Percentiles rank a stretch among this genome's conserved stretches.
These are phyloP conservation scores for Molanna angustata DNA, from an alignment of 2,888 invertebrate genomes.

Conservation along the genomic window DNA sequence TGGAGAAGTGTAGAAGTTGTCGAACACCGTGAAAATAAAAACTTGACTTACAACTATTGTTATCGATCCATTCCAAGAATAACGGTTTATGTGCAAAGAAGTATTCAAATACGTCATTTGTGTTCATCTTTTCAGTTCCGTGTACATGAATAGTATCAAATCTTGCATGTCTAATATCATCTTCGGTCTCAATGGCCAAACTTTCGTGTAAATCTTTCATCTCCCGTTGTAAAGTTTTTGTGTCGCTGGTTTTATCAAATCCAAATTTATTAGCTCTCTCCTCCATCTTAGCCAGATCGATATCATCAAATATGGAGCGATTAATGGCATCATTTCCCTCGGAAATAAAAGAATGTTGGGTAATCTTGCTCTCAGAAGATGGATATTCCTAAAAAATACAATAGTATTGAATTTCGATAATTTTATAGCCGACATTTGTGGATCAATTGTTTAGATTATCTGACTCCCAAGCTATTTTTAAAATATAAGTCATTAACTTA, in stretches of 20 bases:
- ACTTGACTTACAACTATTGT: slow-evolving; percentile 67
- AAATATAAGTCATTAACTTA: no score
- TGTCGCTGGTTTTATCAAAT: slow-evolving; percentile 16
- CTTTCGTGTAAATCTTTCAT: slow-evolving; percentile 50
- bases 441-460: no score
- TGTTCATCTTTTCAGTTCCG: slow-evolving; percentile 72
- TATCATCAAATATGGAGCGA: slow-evolving; percentile 23
- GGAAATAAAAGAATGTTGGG: slow-evolving; percentile 9
- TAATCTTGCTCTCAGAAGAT: not conserved
- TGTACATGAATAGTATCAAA: slow-evolving; percentile 73
- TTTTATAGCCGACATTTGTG: no score
- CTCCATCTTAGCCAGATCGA: slow-evolving; percentile 21
- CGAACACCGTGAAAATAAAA: no score
- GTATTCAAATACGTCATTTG: slow-evolving; percentile 76
- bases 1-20: no score
- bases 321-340: slow-evolving; percentile 16
- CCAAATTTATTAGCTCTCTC: slow-evolving; percentile 23
- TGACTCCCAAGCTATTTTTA: no score
- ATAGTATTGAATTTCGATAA: no score
- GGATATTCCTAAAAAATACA: slow-evolving; percentile 9
- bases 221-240: slow-evolving; percentile 39
- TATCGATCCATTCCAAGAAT: slow-evolving; percentile 79
- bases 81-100: slow-evolving; percentile 74
- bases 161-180: slow-evolving; percentile 56
- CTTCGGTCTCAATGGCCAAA: slow-evolving; percentile 53